phyloP scores from a whole-genome alignment of 2,888 invertebrate genomes.

The Trissolcus brochymenae region DNA sequence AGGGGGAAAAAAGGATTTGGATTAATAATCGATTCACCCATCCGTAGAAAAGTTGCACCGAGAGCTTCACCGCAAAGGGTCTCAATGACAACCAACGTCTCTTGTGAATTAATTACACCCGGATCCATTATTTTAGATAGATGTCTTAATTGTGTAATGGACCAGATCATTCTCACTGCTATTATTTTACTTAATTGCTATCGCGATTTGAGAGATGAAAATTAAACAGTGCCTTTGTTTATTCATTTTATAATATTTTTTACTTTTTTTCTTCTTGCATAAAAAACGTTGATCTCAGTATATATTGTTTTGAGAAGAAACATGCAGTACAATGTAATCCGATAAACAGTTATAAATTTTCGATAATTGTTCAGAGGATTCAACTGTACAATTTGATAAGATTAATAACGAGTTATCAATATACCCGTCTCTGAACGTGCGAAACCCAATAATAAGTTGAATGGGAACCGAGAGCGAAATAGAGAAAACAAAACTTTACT shows the following conservation, averaged over 20 bases:
- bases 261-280: too few species aligned
- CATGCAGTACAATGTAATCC: too few species aligned
- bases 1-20: neutral
- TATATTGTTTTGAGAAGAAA: too few species aligned
- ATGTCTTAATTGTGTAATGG: conserved; percentile 36
- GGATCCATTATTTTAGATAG: conserved; percentile 20
- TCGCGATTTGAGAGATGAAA: neutral
- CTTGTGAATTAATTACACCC: conserved; percentile 27
- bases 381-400: too few species aligned
- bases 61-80: conserved; percentile 3
- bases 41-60: conserved; percentile 8
- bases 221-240: too few species aligned
- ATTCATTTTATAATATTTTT: too few species aligned
- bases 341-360: too few species aligned
- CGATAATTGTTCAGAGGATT: too few species aligned
- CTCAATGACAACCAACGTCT: conserved; percentile 28
- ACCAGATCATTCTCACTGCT: conserved; percentile 25
- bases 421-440: conserved; percentile 16
- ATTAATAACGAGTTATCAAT: conserved; percentile 22
- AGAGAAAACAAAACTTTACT: conserved; percentile 30
- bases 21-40: neutral
- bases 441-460: conserved; percentile 44
- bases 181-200: conserved; percentile 29
- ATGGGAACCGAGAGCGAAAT: conserved; percentile 24
- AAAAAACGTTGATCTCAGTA: too few species aligned